phyloP scores from a whole-genome alignment of 2,888 invertebrate species.

The Subacronicta megacephala region DNA sequence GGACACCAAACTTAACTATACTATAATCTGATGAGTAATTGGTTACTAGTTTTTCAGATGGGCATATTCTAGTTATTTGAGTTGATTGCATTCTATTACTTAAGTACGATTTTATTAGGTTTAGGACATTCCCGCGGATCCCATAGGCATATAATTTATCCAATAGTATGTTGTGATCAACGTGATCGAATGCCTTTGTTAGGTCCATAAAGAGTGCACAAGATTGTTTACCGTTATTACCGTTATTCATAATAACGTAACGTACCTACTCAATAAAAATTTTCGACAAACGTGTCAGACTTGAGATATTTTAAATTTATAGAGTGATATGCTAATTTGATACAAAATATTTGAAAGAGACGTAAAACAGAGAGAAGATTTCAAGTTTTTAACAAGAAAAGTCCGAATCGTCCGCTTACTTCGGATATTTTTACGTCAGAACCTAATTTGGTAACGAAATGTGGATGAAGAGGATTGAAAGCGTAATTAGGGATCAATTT shows the following conservation, averaged over 20 bases:
- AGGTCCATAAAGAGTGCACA: too few relatives aligned
- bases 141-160: too few relatives aligned
- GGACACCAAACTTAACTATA: too few relatives aligned
- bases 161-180: too few relatives aligned
- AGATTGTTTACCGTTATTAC: too few relatives aligned
- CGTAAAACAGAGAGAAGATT: constrained; percentile 25
- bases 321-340: constrained; percentile 45
- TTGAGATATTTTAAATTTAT: constrained; percentile 6
- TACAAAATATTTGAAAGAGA: constrained; percentile 28
- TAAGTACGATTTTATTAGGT: too few relatives aligned
- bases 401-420: constrained; percentile 30
- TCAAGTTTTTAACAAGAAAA: constrained; percentile 54
- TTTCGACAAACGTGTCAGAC: constrained; percentile 16
- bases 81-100: too few relatives aligned
- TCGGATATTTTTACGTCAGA: constrained; percentile 24
- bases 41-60: too few relatives aligned
- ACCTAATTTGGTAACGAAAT: constrained; percentile 17
- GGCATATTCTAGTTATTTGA: too few relatives aligned
- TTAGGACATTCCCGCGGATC: too few relatives aligned
- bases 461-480: constrained; percentile 4
- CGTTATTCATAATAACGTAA: constrained; percentile 24
- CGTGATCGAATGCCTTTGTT: too few relatives aligned
- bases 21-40: too few relatives aligned
- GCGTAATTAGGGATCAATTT: constrained; percentile 29
- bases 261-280: constrained; percentile 13